Percentiles rank a stretch among this genome's conserved stretches.
Evolutionary conservation across 2,113 vertebrate genomes (phyloP).

Genomic region (Barbus barbus): DNA sequence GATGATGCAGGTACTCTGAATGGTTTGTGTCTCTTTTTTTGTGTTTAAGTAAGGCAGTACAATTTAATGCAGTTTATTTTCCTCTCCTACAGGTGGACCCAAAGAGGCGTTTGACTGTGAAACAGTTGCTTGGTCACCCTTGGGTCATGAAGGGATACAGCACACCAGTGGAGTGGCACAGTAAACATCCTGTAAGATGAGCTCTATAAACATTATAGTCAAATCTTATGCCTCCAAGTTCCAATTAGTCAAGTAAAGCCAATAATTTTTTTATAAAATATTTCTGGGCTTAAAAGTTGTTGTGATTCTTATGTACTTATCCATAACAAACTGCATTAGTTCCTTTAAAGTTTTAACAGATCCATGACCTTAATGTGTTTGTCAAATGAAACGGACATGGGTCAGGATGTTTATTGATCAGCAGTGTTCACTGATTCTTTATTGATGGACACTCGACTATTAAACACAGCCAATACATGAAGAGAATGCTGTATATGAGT

Average conservation of each 20-base stretch:
- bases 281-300: not conserved
- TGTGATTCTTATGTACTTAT: not conserved
- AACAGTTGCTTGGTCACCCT: slow-evolving; percentile 85
- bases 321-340: not conserved
- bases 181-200: slow-evolving; percentile 78
- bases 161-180: slow-evolving; percentile 90
- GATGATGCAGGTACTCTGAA: slow-evolving; percentile 89
- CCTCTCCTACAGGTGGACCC: slow-evolving; percentile 87
- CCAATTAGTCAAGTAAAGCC: not conserved
- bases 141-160: slow-evolving; percentile 87
- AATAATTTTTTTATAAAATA: not conserved
- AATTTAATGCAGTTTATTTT: slow-evolving; percentile 49
- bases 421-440: not conserved
- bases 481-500: not conserved
- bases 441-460: not conserved
- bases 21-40: not conserved
- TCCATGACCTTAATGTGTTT: not conserved
- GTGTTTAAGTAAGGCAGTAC: not conserved
- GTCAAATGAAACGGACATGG: not conserved
- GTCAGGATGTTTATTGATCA: not conserved
- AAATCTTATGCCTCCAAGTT: no score
- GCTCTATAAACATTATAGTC: not conserved
- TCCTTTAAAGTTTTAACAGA: not conserved
- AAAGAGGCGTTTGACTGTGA: slow-evolving; percentile 86
- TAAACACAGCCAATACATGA: not conserved